Evolutionary conservation across 2,797 vertebrate species (phyloP), one percentile per base, ranked within the genome.

Genomic region (Acipenser transmontanus): DNA sequence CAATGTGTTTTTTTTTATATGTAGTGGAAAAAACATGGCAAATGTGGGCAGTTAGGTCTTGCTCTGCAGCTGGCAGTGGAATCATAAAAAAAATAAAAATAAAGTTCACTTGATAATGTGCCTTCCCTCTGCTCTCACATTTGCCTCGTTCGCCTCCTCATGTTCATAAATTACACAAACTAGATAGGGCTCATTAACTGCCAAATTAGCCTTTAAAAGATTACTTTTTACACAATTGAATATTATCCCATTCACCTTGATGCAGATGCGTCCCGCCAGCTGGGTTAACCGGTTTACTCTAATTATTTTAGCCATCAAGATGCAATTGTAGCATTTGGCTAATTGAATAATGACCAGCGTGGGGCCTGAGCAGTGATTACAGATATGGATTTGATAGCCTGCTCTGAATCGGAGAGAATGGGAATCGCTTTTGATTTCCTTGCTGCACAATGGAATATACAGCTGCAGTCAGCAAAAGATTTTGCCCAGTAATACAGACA

Each of bases 221-320:
- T 74, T 70, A 70, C 69, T 70, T 72, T 79, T 71, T 69, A 70
- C 49, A 67, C 68, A 73, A 72, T 67, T 79, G 64, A 71, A 76
- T 76, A 72, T 67, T 69, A 63, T 73, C 74, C 71, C 73, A 69
- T 78, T 81, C 74, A 77, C 75, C 76, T 80, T 72, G 65, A 76
- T 69, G 62, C 66, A 64, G 62, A 73, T 72, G 62, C 61, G 69
- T 69, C 76, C 50, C 71, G 51, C 66, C 62, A 71, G 62, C 59
- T 52, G 54, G 65, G 8, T 71, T 75, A 78, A 77, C 74, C 69
- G 68, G 70, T 76, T 78, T 77, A 72, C 68, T 65, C 59, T 74
- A 76, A 81, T 80, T 74, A 74, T 72, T 72, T 70, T 68, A 72
- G 69, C 68, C 67, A 74, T 74, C 73, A 70, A 68, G 71, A 75